phyloP scores from a whole-genome alignment of 2,797 vertebrate species.

The Amniataba percoides region DNA sequence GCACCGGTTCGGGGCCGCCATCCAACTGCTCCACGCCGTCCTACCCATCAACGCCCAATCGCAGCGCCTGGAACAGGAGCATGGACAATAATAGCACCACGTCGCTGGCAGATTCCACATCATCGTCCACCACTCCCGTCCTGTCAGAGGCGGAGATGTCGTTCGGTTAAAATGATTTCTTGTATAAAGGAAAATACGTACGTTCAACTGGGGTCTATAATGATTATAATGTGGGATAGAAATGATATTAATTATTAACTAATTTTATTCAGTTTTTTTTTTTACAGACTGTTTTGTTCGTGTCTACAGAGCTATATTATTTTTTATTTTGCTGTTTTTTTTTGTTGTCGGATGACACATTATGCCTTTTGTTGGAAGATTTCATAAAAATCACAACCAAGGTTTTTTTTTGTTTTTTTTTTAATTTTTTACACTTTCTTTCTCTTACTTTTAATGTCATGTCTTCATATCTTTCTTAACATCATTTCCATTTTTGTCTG shows the following conservation, averaged over 20 bases:
- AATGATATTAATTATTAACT: constrained; percentile 75
- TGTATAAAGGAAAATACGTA: constrained; percentile 55
- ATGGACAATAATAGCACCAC: constrained; percentile 79
- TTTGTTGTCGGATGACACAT: constrained; percentile 56
- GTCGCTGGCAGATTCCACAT: constrained; percentile 77
- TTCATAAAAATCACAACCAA: constrained; percentile 51
- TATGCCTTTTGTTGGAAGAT: constrained; percentile 37
- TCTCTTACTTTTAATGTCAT: constrained; percentile 30
- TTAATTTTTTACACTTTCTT: constrained; percentile 28
- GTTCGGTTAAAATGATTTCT: constrained; percentile 59
- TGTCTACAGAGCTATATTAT: constrained; percentile 66
- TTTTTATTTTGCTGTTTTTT: constrained; percentile 65
- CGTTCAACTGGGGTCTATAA: constrained; percentile 59
- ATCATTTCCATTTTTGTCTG: constrained; percentile 11
- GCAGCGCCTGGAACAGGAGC: constrained; percentile 71
- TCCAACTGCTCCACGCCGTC: constrained; percentile 87
- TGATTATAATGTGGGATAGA: constrained; percentile 67
- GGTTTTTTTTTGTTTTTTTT: constrained; percentile 4
- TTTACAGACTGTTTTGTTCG: constrained; percentile 62
- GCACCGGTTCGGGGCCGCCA: constrained; percentile 80
- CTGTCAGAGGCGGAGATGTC: constrained; percentile 79
- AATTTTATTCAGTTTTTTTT: constrained; percentile 76
- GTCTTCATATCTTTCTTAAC: constrained; percentile 6
- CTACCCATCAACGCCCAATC: constrained; percentile 75
- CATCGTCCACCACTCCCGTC: constrained; percentile 77